Base-by-base conservation (phyloP, 2,888 invertebrate genomes). In the Microchrysa polita region DNA sequence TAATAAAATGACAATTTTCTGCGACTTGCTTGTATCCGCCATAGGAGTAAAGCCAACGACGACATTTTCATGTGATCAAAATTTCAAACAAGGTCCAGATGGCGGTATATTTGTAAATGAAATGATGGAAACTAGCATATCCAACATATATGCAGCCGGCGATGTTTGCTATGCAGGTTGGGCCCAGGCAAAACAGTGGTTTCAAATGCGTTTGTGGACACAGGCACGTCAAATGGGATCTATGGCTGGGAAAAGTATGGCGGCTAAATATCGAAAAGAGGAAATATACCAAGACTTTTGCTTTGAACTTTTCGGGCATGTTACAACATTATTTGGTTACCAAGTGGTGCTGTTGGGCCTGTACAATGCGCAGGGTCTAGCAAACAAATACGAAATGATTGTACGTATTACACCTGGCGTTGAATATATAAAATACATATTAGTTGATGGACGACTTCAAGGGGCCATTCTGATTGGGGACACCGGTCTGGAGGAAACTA, bases 171-270 rank as follows among this genome's bases (percentile, higher is more conserved):
- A 88, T 77, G 92, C 94, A n/a, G 86, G 86, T 42, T 98, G 97
- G 97, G 81, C 86, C 5, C 82, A 87, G 75, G 90, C 94, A 0
- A 86, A 88, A 23, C 93, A 95, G 81, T 97, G 97, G 97, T 93
- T 95, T 83, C 94, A 97, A 87, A 94, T 98, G 92, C 89, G 96
- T 74, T 85, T 99, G 44, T 99, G 99, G 99, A 96, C 97, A 0
- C 99, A 99, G 86, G 99, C 98, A 0, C 87, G 97, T 72, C 97
- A 98, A 85, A 98, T 98, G 97, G 99, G 98, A 10, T 89, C 90
- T 72, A 97, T 95, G 87, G 96, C 95, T 23, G 98, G 96, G 0
- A 93, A 93, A 83, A 91, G 93, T 74, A 98, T 99, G 94, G 88
- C 89, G 76, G 89, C 89, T 0, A 85, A 85, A 76, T 81, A 88